Evolutionary conservation across 2,888 invertebrate genomes (phyloP), one percentile per base, ranked within the genome.

Genomic region (Campoplex capitator): DNA sequence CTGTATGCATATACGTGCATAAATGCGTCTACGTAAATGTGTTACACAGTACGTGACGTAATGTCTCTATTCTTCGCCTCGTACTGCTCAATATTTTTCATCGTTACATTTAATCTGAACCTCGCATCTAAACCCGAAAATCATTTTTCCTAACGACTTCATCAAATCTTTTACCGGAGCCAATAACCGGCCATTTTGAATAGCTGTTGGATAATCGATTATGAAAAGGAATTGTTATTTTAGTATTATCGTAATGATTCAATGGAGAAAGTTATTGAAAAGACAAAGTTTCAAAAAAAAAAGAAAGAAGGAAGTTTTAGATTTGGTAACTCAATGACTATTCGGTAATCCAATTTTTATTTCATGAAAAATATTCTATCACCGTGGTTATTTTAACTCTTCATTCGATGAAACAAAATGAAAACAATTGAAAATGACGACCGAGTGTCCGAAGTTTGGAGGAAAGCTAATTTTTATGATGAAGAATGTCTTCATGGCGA

Each of bases 61-160:
- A 75, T 75, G 75, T 82, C 81, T 82, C 56, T 75, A 82, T 82
- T 82, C 74, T 67, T 82, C 18, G 65, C 54, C 67, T 56, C 81
- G 65, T 82, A 16, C 65, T 16, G 42, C 67, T 67, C 67, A 42
- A 75, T 82, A 75, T 67, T 82, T 75, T 74, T 75, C 74, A 71
- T 71, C 71, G 45, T 54, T 68, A 54, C 35, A 68, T 65, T n/a
- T 35, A 67, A 54, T 51, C 54, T 68, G 32, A 28, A 54, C 35
- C 76, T 76, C 65, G 4, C 65, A 0, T 32, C 16, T n/a, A 13
- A 35, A 65, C 32, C 65, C 13, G n/a, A 62, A 65, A 76, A 76
- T 65, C n/a, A 65, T 76, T 76, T 67, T 48, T 35, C 32, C 11
- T 16, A 42, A 70, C 23, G 45, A 70, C 42, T 73, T 32, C 54